Base-by-base conservation (phyloP, 2,113 vertebrate genomes). In the Campylomormyrus tamandua region DNA sequence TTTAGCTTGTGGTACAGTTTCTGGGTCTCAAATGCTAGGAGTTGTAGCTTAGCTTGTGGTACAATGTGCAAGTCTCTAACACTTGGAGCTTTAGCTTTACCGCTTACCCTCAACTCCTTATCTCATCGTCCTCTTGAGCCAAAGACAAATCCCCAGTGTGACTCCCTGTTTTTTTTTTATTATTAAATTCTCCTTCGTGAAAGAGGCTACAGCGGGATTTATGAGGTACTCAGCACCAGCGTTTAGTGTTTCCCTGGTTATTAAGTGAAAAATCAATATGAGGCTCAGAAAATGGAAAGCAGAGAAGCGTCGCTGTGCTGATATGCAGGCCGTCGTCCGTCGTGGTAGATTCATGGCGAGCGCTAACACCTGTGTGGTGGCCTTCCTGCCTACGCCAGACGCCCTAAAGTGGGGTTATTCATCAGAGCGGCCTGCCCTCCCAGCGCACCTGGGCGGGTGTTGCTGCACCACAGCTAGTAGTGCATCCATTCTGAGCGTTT, bases 251-350 rank as follows among this genome's bases (percentile, higher is more conserved):
- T 98, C 97, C 96, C 97, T 97, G 96, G 97, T 99, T 99, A 99
- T 99, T 99, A 99, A 99, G 98, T 99, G 98, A 99, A 99, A 87
- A 99, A 99, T 99, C 98, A 99, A 99, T 99, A 98, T 97, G 98
- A 99, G 99, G 97, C 98, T 97, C 98, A 98, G 98, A 98, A 99
- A 99, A 99, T 99, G 98, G 98, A 99, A 99, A 98, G 98, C 98
- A 97, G 97, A 96, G 97, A 97, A 96, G 98, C 98, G 98, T 98
- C 98, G 98, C 98, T 97, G 96, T 97, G 98, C 96, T 97, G 97
- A 98, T 99, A 99, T 98, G 62, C 62, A 0, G 10, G 27, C 74
- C 98, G 98, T 99, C 95, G 97, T 97, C 97, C 98, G 97, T 99
- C 98, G 96, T 96, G 96, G 97, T 97, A 98, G 98, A 99, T 99